Conservation (phyloP, 2,888 invertebrate genomes). For the Phyllotreta cruciferae region DNA sequence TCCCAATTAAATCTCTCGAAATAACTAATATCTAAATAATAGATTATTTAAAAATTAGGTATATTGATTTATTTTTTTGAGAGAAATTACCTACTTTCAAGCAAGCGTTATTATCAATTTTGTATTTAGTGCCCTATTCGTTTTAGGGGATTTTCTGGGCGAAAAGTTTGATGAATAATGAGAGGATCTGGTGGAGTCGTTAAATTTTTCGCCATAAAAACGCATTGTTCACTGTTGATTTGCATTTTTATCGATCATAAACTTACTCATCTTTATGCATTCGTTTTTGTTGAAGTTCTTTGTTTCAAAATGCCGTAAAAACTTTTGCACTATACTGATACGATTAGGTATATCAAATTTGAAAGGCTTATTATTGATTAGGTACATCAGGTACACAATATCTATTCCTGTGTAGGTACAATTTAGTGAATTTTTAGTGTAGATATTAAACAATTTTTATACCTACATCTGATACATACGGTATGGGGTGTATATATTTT, state of each 20-base stretch:
- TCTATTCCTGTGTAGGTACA: no score
- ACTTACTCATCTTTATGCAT: slow-evolving; percentile 34
- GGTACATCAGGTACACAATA: no score
- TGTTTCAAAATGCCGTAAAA: slow-evolving; percentile 14
- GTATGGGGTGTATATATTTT: no score
- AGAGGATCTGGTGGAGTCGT: slow-evolving; percentile 38
- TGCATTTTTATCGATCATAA: slow-evolving; percentile 41
- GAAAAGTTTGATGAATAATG: slow-evolving; percentile 11
- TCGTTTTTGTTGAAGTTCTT: slow-evolving; percentile 18
- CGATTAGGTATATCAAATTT: not conserved
- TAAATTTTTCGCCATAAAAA: slow-evolving; percentile 44
- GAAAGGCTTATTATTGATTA: no score
- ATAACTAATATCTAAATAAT: no score
- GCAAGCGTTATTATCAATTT: slow-evolving; percentile 11
- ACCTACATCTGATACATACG: no score
- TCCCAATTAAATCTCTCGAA: no score
- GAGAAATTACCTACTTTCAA: not conserved
- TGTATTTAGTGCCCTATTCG: slow-evolving; percentile 5
- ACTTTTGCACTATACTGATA: slow-evolving; percentile 1
- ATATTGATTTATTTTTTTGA: no score
- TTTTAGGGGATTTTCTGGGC: not conserved
- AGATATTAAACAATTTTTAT: no score
- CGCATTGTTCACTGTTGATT: slow-evolving; percentile 44
- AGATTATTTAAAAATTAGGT: no score
- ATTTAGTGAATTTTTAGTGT: no score